Conservation (phyloP, 1,140 invertebrate species). For the Asobara japonica region DNA sequence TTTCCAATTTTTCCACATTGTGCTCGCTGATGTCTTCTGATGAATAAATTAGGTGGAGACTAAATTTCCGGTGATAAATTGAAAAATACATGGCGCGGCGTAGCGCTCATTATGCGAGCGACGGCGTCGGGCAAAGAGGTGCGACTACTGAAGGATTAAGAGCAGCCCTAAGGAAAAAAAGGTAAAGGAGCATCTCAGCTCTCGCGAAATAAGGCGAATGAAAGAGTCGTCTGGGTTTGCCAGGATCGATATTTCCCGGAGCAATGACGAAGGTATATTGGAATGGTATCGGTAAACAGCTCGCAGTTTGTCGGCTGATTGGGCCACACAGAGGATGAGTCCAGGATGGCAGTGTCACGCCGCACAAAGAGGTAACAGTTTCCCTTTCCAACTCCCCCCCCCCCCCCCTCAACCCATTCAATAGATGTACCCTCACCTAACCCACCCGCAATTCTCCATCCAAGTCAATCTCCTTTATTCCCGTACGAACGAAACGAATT, state of each 20-base stretch:
- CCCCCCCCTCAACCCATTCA: background rate
- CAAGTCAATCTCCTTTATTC: background rate
- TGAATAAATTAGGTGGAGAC: no score
- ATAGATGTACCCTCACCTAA: background rate
- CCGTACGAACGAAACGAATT: constrained; percentile 10
- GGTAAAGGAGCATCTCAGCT: no score
- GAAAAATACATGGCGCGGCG: no score
- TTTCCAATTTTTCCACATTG: no score
- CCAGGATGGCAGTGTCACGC: constrained; percentile 7
- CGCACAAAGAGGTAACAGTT: constrained; percentile 20
- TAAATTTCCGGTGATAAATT: no score
- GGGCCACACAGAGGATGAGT: constrained; percentile 11
- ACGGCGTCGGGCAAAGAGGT: no score
- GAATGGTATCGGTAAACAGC: constrained; percentile 24
- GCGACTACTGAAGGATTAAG: background rate
- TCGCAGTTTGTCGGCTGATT: constrained; percentile 28
- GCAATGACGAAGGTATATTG: constrained; percentile 26
- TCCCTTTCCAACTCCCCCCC: background rate
- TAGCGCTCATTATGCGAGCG: no score
- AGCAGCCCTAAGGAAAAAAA: constrained; percentile 12
- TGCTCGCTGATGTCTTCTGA: no score
- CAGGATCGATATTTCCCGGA: constrained; percentile 21
- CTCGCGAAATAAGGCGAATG: background rate
- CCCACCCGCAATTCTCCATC: background rate
- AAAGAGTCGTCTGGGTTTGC: background rate